phyloP scores from a whole-genome alignment of 2,888 invertebrate genomes.

The Plebejus melissa region DNA sequence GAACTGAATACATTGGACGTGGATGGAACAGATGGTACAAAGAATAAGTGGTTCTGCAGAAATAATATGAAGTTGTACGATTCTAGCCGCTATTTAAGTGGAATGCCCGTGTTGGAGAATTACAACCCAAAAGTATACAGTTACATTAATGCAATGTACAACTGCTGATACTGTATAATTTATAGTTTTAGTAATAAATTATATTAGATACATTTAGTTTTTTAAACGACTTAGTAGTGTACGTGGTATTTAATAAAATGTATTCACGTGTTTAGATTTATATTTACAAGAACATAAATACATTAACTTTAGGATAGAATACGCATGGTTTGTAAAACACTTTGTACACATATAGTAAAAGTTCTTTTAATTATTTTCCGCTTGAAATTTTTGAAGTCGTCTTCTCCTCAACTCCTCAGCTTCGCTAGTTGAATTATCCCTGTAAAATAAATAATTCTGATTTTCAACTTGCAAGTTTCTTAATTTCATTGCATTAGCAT shows the following conservation, averaged over 20 bases:
- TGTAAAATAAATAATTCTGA: constrained; percentile 40
- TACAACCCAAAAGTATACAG: constrained; percentile 90
- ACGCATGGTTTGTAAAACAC: constrained; percentile 74
- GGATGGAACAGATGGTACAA: constrained; percentile 74
- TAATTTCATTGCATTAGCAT: not conserved
- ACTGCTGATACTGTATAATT: constrained; percentile 63
- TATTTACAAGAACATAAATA: constrained; percentile 79
- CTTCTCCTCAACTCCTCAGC: constrained; percentile 86
- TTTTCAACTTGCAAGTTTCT: not conserved
- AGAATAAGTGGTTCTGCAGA: constrained; percentile 90
- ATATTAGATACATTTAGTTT: constrained; percentile 4
- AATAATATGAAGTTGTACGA: constrained; percentile 82
- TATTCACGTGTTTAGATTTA: constrained; percentile 74
- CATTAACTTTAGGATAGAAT: constrained; percentile 67
- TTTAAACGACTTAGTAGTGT: not conserved
- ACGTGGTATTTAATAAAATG: constrained; percentile 47
- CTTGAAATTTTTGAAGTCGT: constrained; percentile 84
- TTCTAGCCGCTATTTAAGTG: constrained; percentile 81
- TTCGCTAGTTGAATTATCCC: constrained; percentile 70
- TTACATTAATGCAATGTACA: constrained; percentile 88
- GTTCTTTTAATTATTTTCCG: constrained; percentile 10
- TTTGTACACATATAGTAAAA: constrained; percentile 66
- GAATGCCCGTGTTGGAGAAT: constrained; percentile 82
- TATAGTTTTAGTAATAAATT: constrained; percentile 38
- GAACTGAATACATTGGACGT: constrained; percentile 91